These are phyloP conservation scores for Molossus alvarezi DNA, from an alignment of 2,797 vertebrate species.

Conservation along the genomic window DNA sequence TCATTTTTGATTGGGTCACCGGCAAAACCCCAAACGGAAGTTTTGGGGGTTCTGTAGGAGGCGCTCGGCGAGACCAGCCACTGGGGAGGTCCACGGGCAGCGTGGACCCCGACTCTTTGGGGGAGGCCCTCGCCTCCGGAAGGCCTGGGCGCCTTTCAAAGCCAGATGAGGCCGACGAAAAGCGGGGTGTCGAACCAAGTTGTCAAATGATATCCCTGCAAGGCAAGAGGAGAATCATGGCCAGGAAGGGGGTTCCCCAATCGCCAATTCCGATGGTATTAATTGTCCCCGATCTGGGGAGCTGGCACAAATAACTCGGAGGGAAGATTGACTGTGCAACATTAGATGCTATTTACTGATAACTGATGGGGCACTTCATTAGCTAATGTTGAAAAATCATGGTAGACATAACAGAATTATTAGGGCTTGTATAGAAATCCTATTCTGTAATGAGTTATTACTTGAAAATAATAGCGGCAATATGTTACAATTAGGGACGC, in stretches of 20 bases:
- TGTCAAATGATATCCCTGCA: slow-evolving; percentile 69
- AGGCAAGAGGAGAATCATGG: slow-evolving; percentile 1
- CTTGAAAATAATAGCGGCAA: slow-evolving; percentile 83
- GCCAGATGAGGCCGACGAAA: slow-evolving; percentile 59
- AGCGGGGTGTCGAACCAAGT: neutral
- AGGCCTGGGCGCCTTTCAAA: slow-evolving; percentile 10
- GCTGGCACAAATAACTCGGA: slow-evolving; percentile 65
- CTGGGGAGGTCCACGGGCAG: no score
- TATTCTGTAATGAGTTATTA: slow-evolving; percentile 87
- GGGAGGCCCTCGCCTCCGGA: neutral
- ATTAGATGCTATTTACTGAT: slow-evolving; percentile 81
- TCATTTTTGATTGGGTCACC: neutral
- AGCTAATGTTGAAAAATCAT: slow-evolving; percentile 83
- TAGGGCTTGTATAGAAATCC: slow-evolving; percentile 77
- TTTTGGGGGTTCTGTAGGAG: neutral
- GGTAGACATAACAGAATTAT: slow-evolving; percentile 79
- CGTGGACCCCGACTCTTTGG: neutral
- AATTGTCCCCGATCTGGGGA: slow-evolving; percentile 74
- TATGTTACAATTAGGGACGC: slow-evolving; percentile 84
- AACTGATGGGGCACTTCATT: slow-evolving; percentile 77
- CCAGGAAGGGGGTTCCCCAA: slow-evolving; percentile 29
- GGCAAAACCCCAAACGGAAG: neutral
- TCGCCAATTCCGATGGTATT: slow-evolving; percentile 57
- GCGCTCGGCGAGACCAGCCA: fast-evolving
- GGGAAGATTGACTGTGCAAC: slow-evolving; percentile 70